A percentile compares a stretch with the other conserved stretches of the same genome.
Evolutionary conservation across 2,888 invertebrate genomes (phyloP).

Genomic region (Nemapogon koenigi): DNA sequence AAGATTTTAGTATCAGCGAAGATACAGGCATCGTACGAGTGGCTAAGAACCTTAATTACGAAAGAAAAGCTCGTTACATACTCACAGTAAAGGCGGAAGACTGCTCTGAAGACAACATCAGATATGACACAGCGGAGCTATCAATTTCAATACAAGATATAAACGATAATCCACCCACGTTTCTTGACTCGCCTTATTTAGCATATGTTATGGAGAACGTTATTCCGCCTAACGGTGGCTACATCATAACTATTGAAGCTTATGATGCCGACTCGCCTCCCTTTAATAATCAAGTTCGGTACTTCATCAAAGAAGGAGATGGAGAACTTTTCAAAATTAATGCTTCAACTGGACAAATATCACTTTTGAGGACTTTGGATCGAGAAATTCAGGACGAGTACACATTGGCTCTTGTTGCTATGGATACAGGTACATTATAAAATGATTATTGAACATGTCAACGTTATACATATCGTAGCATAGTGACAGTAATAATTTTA

Average conservation of each 20-base stretch:
- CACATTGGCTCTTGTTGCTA: slow-evolving; percentile 85
- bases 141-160: slow-evolving; percentile 88
- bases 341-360: slow-evolving; percentile 90
- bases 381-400: slow-evolving; percentile 86
- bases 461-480: too few species aligned
- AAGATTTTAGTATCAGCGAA: slow-evolving; percentile 91
- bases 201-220: slow-evolving; percentile 94
- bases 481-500: too few species aligned
- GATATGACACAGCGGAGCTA: slow-evolving; percentile 80
- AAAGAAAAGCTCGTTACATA: slow-evolving; percentile 84
- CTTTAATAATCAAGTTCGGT: slow-evolving; percentile 88
- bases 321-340: slow-evolving; percentile 90
- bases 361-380: slow-evolving; percentile 81
- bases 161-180: slow-evolving; percentile 93
- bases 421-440: slow-evolving; percentile 84
- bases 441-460: too few species aligned
- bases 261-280: slow-evolving; percentile 91
- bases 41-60: slow-evolving; percentile 92
- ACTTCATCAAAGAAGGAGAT: slow-evolving; percentile 93
- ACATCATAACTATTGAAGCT: slow-evolving; percentile 83
- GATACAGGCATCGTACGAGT: slow-evolving; percentile 90
- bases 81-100: slow-evolving; percentile 89
- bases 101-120: slow-evolving; percentile 76
- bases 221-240: slow-evolving; percentile 79
- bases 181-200: slow-evolving; percentile 92